Evolutionary conservation across 1,140 invertebrate genomes (phyloP).

Genomic region (Plectus sambesii): DNA sequence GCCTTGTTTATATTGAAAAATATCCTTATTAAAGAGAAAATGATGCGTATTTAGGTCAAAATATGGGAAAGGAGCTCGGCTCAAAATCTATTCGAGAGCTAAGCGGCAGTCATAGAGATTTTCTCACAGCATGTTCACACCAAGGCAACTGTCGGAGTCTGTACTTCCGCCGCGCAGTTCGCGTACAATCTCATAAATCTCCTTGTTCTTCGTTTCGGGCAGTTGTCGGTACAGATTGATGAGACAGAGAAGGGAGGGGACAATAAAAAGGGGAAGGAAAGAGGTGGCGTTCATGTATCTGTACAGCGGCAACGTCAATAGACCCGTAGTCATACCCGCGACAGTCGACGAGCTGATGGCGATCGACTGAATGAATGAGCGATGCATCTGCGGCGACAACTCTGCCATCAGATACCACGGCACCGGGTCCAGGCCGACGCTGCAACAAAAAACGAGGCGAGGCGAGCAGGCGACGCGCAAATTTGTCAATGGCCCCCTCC

Average conservation of each 20-base stretch:
- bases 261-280: conserved; percentile 35
- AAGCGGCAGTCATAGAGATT: too few species aligned
- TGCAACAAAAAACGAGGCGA: too few species aligned
- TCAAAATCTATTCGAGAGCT: too few species aligned
- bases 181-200: conserved; percentile 32
- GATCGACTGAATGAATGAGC: conserved; percentile 38
- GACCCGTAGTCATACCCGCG: conserved; percentile 31
- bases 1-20: too few species aligned
- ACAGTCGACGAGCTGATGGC: conserved; percentile 35
- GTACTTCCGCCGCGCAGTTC: too few species aligned
- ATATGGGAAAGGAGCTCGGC: too few species aligned
- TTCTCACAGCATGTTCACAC: too few species aligned
- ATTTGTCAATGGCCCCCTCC: too few species aligned
- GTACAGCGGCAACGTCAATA: conserved; percentile 34
- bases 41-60: too few species aligned
- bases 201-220: conserved; percentile 31
- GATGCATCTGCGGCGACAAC: conserved; percentile 31
- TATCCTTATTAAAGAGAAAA: too few species aligned
- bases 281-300: conserved; percentile 31
- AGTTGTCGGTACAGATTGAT: conserved; percentile 22
- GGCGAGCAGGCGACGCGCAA: too few species aligned
- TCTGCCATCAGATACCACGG: conserved; percentile 40
- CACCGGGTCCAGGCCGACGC: conserved; percentile 33
- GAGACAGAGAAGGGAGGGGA: conserved; percentile 29
- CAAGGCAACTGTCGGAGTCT: too few species aligned